Evolutionary conservation across 2,888 invertebrate species (phyloP), one percentile per base, ranked within the genome.

Genomic region (Hymenopus coronatus): DNA sequence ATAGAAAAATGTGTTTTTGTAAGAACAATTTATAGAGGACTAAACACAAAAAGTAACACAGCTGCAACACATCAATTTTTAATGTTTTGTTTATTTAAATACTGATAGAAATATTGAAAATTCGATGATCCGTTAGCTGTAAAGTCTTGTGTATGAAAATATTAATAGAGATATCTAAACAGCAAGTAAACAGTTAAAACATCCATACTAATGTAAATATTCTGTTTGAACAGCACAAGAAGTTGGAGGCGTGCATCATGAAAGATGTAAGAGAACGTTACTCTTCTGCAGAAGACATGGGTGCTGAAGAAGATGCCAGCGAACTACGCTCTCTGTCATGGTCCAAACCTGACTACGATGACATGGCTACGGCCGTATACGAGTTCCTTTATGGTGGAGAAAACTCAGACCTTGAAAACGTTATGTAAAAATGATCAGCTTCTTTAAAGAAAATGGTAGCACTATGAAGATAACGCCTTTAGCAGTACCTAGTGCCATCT

Each of bases 231-330:
- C 92, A 95, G 94, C 96, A 96, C 93, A 96, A 96, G 93, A 96
- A 96, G 92, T 92, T 96, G 88, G 96, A 96, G 92, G 96, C 96
- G 0, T 96, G 96, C 92, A 95, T 96, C 90, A 96, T 96, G 96
- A 96, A 96, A 91, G 96, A 96, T 91, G 95, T 96, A 89, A 94
- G 96, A 33, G 96, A 96, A 90, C 93, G 93, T 91, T 90, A 90
- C 85, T 86, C 93, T 92, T 91, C 90, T 25, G 92, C 93, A 88
- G 94, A 94, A 82, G 95, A 95, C 14, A 92, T 94, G 85, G 85
- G 90, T 3, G 33, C 82, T 6, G 33, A 91, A 4, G 86, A 83
- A 28, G 89, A 91, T 87, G 91, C 91, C 85, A 90, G 89, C 28
- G 91, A 91, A 84, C 90, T 90, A 88, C 88, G 91, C 28, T 90